These are phyloP conservation scores for Acanthochromis polyacanthus DNA, from an alignment of 2,113 vertebrate species.

Conservation along the genomic window DNA sequence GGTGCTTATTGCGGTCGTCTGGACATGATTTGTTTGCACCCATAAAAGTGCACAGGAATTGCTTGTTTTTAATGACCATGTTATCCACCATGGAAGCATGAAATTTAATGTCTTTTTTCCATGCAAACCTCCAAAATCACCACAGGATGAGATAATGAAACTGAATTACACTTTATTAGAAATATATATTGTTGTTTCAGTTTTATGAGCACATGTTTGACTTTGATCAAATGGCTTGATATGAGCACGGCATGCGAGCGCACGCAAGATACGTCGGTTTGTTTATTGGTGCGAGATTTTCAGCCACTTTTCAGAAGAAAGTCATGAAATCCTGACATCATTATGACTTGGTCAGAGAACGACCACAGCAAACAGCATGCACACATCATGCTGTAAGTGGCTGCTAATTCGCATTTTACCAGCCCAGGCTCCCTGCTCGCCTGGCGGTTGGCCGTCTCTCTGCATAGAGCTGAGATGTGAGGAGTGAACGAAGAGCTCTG, in stretches of 20 bases:
- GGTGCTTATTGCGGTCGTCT: conserved; percentile 57
- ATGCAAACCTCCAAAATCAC: conserved; percentile 60
- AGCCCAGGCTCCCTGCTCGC: conserved; percentile 33
- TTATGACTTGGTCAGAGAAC: conserved; percentile 38
- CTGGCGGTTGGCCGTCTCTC: conserved; percentile 51
- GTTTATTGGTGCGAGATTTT: conserved; percentile 30
- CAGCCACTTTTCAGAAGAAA: conserved; percentile 23
- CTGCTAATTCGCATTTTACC: conserved; percentile 52
- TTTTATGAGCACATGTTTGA: conserved; percentile 25
- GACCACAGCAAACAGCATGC: conserved; percentile 41
- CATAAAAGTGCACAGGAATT: conserved; percentile 71
- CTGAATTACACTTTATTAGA: conserved; percentile 48
- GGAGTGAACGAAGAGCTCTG: conserved; percentile 62
- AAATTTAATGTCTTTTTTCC: conserved; percentile 75
- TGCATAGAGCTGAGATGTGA: conserved; percentile 57
- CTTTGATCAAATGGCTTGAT: conserved; percentile 45
- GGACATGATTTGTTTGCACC: conserved; percentile 75
- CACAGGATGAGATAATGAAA: conserved; percentile 53
- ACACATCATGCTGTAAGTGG: conserved; percentile 30
- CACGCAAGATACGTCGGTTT: conserved; percentile 10
- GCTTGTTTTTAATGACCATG: conserved; percentile 70
- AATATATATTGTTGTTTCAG: conserved; percentile 53
- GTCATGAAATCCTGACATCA: conserved; percentile 26
- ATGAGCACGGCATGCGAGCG: conserved; percentile 36
- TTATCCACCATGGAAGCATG: conserved; percentile 71